phyloP scores from a whole-genome alignment of 2,113 vertebrate genomes.

The Oryzias javanicus region DNA sequence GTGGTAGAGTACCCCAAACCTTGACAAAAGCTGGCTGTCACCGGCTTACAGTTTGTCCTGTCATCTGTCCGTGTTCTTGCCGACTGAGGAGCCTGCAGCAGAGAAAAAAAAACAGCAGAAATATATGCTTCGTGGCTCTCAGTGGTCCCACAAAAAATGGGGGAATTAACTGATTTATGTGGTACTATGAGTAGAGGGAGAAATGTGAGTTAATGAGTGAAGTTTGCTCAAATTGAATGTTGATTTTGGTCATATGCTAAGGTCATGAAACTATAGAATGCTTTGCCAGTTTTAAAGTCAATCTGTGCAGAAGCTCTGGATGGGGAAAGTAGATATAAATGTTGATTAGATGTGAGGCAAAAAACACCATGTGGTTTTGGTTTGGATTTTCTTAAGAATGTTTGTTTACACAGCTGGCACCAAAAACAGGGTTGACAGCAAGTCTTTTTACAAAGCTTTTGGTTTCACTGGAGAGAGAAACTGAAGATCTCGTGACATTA shows the following conservation, averaged over 20 bases:
- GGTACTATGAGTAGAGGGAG: conserved; percentile 31
- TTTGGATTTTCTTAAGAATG: too few relatives aligned
- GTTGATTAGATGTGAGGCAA: background rate
- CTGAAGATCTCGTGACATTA: too few relatives aligned
- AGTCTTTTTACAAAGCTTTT: too few relatives aligned
- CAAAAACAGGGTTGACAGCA: too few relatives aligned
- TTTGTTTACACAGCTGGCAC: too few relatives aligned
- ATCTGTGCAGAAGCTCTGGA: conserved; percentile 30
- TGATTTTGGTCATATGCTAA: conserved; percentile 14
- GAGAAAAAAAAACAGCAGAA: conserved; percentile 13
- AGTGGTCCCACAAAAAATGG: background rate
- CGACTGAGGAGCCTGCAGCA: conserved; percentile 7
- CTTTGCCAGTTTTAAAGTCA: conserved; percentile 4
- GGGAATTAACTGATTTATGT: background rate
- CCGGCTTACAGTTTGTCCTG: conserved; percentile 20
- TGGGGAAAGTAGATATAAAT: background rate
- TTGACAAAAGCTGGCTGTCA: conserved; percentile 52
- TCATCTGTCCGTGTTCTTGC: background rate
- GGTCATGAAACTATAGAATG: conserved; percentile 1
- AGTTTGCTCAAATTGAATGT: conserved; percentile 11
- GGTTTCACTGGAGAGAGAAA: too few relatives aligned
- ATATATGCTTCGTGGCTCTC: too few relatives aligned
- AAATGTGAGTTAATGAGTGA: conserved; percentile 29
- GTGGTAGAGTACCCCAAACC: conserved; percentile 54
- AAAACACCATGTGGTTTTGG: too few relatives aligned